A percentile compares a stretch with the other conserved stretches of the same genome.
Evolutionary conservation across 2,797 vertebrate genomes (phyloP).

Genomic region (Apogon talboti): DNA sequence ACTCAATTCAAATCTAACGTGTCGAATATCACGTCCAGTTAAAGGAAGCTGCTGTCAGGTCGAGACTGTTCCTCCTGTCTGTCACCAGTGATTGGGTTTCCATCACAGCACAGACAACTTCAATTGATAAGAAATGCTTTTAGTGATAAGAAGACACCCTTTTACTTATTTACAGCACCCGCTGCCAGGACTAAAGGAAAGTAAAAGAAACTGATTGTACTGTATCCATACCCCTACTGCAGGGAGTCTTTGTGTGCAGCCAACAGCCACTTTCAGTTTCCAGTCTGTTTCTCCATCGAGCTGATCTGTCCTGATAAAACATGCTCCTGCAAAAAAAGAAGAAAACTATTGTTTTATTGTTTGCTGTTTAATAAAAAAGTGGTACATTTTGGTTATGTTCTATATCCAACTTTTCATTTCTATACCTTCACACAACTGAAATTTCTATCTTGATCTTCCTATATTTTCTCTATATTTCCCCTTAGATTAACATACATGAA

Average conservation of each 20-base stretch:
- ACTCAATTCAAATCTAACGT: slow-evolving; percentile 72
- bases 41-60: slow-evolving; percentile 63
- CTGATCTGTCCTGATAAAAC: slow-evolving; percentile 97
- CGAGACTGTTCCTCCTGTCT: slow-evolving; percentile 30
- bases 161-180: slow-evolving; percentile 14
- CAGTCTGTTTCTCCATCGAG: slow-evolving; percentile 98
- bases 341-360: no score
- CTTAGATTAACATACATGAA: no score
- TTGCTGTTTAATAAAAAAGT: no score
- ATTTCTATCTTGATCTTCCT: no score
- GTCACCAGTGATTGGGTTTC: slow-evolving; percentile 70
- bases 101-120: slow-evolving; percentile 56
- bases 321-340: slow-evolving; percentile 84
- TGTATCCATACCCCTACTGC: slow-evolving; percentile 88
- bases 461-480: no score
- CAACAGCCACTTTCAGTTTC: slow-evolving; percentile 95
- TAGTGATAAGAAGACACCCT: slow-evolving; percentile 38
- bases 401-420: no score
- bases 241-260: slow-evolving; percentile 93
- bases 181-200: not conserved
- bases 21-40: slow-evolving; percentile 72
- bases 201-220: not conserved
- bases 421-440: no score
- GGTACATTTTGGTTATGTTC: not conserved
- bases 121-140: slow-evolving; percentile 38